Evolutionary conservation across 1,140 invertebrate species (phyloP).

Genomic region (Centruroides sculpturatus): DNA sequence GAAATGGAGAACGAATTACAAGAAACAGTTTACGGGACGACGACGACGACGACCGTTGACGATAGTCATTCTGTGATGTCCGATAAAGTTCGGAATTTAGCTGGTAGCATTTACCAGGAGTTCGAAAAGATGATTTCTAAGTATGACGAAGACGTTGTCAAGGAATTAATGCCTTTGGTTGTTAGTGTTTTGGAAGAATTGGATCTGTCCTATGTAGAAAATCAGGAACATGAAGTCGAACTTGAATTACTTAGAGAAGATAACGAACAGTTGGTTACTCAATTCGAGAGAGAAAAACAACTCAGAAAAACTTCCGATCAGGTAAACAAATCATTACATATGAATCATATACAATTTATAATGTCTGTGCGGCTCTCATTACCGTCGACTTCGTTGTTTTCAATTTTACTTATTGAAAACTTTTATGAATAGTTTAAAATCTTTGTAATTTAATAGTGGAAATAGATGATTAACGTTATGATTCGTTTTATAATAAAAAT

Average conservation of each 20-base stretch:
- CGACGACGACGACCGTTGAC: conserved; percentile 1
- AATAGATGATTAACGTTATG: no score
- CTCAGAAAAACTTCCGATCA: conserved; percentile 76
- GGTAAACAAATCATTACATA: conserved; percentile 1
- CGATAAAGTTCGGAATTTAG: conserved; percentile 85
- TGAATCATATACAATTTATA: no score
- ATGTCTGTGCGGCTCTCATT: no score
- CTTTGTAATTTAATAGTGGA: no score
- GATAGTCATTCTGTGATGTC: conserved; percentile 55
- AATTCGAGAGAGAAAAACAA: conserved; percentile 97
- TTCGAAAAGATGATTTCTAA: conserved; percentile 95
- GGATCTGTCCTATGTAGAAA: conserved; percentile 89
- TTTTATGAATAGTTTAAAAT: no score
- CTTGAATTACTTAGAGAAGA: conserved; percentile 92
- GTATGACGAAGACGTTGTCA: conserved; percentile 59
- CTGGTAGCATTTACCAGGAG: conserved; percentile 95
- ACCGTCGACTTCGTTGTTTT: no score
- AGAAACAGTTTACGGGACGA: conserved; percentile 14
- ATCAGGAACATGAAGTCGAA: conserved; percentile 95
- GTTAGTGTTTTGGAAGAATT: conserved; percentile 95
- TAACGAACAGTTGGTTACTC: conserved; percentile 95
- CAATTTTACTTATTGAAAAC: no score
- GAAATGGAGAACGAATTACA: conserved; percentile 4
- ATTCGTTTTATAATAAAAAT: no score
- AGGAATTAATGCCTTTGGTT: conserved; percentile 92